Percentiles rank a stretch among this genome's conserved stretches.
Conservation (phyloP, 2,797 vertebrate species). For the Coreius guichenoti region DNA sequence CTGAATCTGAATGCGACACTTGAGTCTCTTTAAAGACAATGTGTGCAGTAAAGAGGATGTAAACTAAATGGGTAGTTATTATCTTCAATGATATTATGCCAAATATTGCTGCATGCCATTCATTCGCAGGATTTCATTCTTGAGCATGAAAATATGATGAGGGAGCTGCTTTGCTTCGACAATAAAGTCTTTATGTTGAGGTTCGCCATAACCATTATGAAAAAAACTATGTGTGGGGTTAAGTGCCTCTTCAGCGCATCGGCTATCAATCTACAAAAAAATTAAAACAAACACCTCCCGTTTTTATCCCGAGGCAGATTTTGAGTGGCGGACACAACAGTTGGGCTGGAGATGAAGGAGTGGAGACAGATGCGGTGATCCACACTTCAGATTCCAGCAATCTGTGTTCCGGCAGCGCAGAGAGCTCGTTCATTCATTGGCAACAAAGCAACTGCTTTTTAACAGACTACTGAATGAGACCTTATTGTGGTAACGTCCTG, state of each 20-base stretch:
- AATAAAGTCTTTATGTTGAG: constrained; percentile 65
- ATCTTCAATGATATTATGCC: constrained; percentile 23
- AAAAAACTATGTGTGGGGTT: constrained; percentile 77
- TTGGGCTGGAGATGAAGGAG: constrained; percentile 65
- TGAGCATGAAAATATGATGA: constrained; percentile 31
- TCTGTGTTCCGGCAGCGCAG: constrained; percentile 73
- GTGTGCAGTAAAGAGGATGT: constrained; percentile 11
- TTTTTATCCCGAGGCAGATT: constrained; percentile 66
- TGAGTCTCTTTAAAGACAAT: constrained; percentile 43
- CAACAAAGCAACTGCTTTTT: constrained; percentile 79
- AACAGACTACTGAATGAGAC: constrained; percentile 83
- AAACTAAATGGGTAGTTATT: constrained; percentile 45
- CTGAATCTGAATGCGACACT: constrained; percentile 47
- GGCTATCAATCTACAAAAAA: constrained; percentile 66
- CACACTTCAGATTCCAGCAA: constrained; percentile 80
- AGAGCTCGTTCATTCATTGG: constrained; percentile 68
- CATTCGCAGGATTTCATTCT: constrained; percentile 19
- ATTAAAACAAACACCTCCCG: constrained; percentile 66
- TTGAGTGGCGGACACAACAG: constrained; percentile 67
- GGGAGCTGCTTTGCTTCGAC: not conserved
- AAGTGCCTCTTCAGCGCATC: constrained; percentile 74
- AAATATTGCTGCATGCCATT: constrained; percentile 27
- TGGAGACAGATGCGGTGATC: constrained; percentile 77
- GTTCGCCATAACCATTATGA: constrained; percentile 74
- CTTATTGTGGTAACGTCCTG: constrained; percentile 86